Evolutionary conservation across 2,888 invertebrate genomes (phyloP).

Genomic region (Perizoma affinitatum): DNA sequence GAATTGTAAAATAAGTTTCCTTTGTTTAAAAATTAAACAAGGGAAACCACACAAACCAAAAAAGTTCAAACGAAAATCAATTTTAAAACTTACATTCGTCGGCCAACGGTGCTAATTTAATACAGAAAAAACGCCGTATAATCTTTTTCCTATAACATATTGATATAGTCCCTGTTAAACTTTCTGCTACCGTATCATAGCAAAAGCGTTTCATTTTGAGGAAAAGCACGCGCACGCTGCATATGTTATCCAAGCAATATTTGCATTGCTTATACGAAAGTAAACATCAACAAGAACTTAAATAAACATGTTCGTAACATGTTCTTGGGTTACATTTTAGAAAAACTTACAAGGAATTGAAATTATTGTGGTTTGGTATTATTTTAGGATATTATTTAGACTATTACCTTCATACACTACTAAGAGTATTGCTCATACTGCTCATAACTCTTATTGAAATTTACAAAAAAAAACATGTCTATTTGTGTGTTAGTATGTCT

Average conservation of each 20-base stretch:
- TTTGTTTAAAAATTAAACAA: neutral
- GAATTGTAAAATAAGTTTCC: neutral
- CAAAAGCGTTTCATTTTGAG: slow-evolving; percentile 19
- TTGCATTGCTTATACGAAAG: slow-evolving; percentile 6
- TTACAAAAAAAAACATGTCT: no score
- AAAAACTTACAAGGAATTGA: no score
- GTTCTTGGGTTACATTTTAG: neutral
- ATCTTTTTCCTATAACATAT: no score
- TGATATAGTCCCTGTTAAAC: slow-evolving; percentile 1
- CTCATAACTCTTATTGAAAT: no score
- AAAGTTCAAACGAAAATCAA: neutral
- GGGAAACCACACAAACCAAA: neutral
- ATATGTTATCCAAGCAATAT: slow-evolving; percentile 13
- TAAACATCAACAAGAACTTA: neutral
- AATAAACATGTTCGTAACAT: neutral
- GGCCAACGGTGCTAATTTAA: neutral
- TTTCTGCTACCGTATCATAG: slow-evolving; percentile 9
- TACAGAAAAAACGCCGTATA: no score
- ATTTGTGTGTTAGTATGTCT: no score
- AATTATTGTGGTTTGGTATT: no score
- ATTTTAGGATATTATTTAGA: no score
- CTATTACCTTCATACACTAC: no score
- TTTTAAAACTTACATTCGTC: neutral
- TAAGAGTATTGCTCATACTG: no score
- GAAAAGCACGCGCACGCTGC: slow-evolving; percentile 7